A percentile compares a stretch with the other conserved stretches of the same genome.
Evolutionary conservation across 1,140 invertebrate genomes (phyloP).

Genomic region (Halesus radiatus): DNA sequence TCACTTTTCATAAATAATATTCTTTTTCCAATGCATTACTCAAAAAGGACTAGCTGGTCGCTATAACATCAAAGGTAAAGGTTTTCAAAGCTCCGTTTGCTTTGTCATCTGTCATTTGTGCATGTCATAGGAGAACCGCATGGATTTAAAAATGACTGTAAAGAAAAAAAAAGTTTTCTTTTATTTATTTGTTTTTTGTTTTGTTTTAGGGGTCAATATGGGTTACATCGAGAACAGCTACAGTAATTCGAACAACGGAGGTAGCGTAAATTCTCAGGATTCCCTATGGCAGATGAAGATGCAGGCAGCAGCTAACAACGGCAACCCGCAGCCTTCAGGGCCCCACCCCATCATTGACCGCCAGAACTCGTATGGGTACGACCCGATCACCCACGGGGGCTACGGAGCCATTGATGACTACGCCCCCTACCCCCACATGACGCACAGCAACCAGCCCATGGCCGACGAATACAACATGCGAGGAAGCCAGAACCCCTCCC

Average conservation of each 20-base stretch:
- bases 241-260: slow-evolving; percentile 92
- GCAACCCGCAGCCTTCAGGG: slow-evolving; percentile 70
- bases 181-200: slow-evolving; percentile 7
- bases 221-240: slow-evolving; percentile 92
- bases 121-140: slow-evolving; percentile 47
- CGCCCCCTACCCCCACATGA: slow-evolving; percentile 83
- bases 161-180: background rate
- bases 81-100: slow-evolving; percentile 49
- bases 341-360: slow-evolving; percentile 73
- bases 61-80: slow-evolving; percentile 64
- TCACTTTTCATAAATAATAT: slow-evolving; percentile 43
- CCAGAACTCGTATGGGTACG: slow-evolving; percentile 80
- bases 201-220: slow-evolving; percentile 82
- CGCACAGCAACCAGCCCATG: slow-evolving; percentile 75
- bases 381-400: slow-evolving; percentile 83
- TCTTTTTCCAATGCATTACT: slow-evolving; percentile 62
- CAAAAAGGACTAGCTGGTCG: slow-evolving; percentile 65
- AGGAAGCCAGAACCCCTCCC: slow-evolving; percentile 82
- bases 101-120: slow-evolving; percentile 55
- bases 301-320: slow-evolving; percentile 78
- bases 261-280: slow-evolving; percentile 93
- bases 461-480: slow-evolving; percentile 79
- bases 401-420: slow-evolving; percentile 90
- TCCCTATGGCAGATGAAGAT: slow-evolving; percentile 96
- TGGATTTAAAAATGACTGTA: background rate